A percentile compares a stretch with the other conserved stretches of the same genome.
phyloP scores from a whole-genome alignment of 2,113 vertebrate genomes.

The Cheirogaleus medius region DNA sequence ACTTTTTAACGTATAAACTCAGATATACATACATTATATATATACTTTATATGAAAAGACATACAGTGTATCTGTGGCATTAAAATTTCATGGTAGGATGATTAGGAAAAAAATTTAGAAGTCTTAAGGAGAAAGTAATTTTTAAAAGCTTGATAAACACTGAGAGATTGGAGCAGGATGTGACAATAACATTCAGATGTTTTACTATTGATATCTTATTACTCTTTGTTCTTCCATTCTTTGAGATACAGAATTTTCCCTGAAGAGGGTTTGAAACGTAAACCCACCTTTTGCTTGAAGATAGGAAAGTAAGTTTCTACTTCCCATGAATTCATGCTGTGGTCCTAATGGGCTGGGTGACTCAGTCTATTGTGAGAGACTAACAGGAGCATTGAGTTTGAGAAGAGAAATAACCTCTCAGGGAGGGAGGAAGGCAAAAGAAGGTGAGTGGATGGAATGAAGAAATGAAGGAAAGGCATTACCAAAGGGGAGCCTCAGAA shows the following conservation, averaged over 20 bases:
- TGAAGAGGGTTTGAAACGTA: not conserved
- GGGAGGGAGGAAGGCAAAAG: not conserved
- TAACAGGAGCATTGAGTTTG: not conserved
- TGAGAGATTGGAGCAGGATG: not conserved
- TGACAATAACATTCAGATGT: not conserved
- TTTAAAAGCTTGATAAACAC: not conserved
- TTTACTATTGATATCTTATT: not conserved
- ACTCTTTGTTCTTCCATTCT: not conserved
- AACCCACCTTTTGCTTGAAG: not conserved
- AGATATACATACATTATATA: not conserved
- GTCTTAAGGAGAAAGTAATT: not conserved
- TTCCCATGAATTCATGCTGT: not conserved
- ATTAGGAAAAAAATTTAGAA: not conserved
- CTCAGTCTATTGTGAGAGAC: not conserved
- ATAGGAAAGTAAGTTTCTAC: not conserved
- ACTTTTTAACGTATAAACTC: not conserved
- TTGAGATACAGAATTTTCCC: not conserved
- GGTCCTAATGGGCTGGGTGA: not conserved
- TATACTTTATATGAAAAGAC: not conserved
- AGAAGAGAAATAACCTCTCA: not conserved
- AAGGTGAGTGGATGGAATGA: not conserved
- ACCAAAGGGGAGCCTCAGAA: not conserved
- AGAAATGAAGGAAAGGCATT: not conserved
- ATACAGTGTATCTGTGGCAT: not conserved
- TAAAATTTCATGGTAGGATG: not conserved